A percentile compares a stretch with the other conserved stretches of the same genome.
phyloP scores from a whole-genome alignment of 2,888 invertebrate species.

The Pandemis cinnamomeana region DNA sequence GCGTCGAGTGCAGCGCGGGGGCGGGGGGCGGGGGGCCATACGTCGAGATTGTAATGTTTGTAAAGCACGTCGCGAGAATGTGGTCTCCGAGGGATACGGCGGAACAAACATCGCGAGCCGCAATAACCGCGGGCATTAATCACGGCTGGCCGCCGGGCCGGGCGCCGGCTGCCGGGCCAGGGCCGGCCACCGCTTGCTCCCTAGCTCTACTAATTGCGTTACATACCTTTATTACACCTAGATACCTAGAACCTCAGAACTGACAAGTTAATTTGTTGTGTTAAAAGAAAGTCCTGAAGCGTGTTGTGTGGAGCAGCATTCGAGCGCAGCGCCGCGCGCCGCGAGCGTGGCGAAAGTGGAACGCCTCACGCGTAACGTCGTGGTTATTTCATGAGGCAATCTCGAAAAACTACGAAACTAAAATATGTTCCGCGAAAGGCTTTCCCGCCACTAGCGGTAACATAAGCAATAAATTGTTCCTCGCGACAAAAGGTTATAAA shows the following conservation, averaged over 20 bases:
- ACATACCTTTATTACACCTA: background rate
- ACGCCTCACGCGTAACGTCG: slow-evolving; percentile 9
- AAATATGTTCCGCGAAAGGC: slow-evolving; percentile 38
- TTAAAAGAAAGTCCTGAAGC: too few relatives aligned
- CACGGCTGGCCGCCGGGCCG: too few relatives aligned
- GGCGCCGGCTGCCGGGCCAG: too few relatives aligned
- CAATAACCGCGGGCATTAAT: slow-evolving; percentile 28
- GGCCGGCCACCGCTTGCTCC: too few relatives aligned
- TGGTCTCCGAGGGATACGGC: background rate
- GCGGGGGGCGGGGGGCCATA: background rate
- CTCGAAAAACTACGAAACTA: slow-evolving; percentile 38
- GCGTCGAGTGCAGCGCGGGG: slow-evolving; percentile 1
- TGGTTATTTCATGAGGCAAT: slow-evolving; percentile 43
- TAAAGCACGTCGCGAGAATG: background rate
- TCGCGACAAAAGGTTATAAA: slow-evolving; percentile 41
- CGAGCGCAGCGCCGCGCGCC: background rate
- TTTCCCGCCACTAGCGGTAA: slow-evolving; percentile 23
- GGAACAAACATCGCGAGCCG: slow-evolving; percentile 10
- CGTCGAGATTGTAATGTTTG: background rate
- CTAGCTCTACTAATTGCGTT: too few relatives aligned
- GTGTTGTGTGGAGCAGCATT: background rate
- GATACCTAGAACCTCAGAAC: background rate
- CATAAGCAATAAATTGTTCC: slow-evolving; percentile 40
- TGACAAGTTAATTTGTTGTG: background rate
- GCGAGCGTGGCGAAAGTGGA: slow-evolving; percentile 1